phyloP scores from a whole-genome alignment of 2,113 vertebrate species.

The Odocoileus virginianus region DNA sequence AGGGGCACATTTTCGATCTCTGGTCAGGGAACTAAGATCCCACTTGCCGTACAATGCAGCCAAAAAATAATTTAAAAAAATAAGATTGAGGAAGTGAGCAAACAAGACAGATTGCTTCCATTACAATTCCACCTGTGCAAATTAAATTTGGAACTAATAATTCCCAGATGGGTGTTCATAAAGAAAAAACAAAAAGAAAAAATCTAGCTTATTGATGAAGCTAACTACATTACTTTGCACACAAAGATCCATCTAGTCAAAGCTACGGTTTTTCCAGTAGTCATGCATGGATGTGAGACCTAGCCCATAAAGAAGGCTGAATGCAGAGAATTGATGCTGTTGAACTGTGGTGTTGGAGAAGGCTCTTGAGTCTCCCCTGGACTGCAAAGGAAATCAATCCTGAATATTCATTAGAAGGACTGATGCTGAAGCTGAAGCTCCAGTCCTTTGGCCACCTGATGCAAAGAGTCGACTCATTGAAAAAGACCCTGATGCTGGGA shows the following conservation, averaged over 20 bases:
- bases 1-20: neutral
- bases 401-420: neutral
- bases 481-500: neutral
- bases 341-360: neutral
- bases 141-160: neutral
- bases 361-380: neutral
- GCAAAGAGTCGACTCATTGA: accelerated
- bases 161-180: neutral
- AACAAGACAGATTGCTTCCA: neutral
- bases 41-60: neutral
- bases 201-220: neutral
- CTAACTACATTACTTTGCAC: neutral
- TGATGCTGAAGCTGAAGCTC: neutral
- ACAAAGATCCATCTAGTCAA: accelerated
- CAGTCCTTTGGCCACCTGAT: neutral
- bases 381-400: neutral
- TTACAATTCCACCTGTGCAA: neutral
- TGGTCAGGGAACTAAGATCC: neutral
- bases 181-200: neutral
- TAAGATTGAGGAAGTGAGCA: neutral
- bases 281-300: neutral
- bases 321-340: neutral
- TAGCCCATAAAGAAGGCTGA: neutral
- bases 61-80: neutral
- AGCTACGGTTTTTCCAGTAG: neutral